Evolutionary conservation across 2,888 invertebrate species (phyloP), one percentile per base, ranked within the genome.

Genomic region (Trilocha varians): DNA sequence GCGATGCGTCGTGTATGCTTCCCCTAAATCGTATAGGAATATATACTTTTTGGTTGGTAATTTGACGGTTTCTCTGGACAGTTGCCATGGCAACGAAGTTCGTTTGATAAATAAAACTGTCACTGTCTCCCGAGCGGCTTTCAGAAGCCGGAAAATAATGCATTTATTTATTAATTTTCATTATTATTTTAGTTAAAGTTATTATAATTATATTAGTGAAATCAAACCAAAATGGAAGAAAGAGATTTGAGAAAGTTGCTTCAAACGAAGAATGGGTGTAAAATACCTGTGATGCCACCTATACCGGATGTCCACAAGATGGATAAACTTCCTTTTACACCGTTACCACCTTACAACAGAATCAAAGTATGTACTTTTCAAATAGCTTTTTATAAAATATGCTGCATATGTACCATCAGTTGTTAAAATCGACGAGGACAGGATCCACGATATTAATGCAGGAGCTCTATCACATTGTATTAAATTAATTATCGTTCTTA

Each of bases 191-290:
- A 25, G 11, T 25, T 25, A 11, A 9, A 11, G 8, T 6, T 25
- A 25, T 9, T 5, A 25, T 9, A 38, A 36, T 44, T 5, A 42
- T 43, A 38, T 40, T 54, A 41, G 44, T 9, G 40, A 38, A 34
- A n/a, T 33, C 34, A 18, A 36, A 42, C 34, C 39, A 33, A 49
- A 49, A 85, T 85, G 85, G 64, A 85, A 33, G 85, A 84, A 46
- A 72, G 80, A 17, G 82, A 86, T 35, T 45, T 86, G 16, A 67
- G 80, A 34, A 83, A 78, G 52, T 60, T 86, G 5, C 54, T 85
- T 47, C 70, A 67, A 44, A 79, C 85, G 37, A 86, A 83, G 61
- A 78, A 82, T 67, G 80, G 82, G 14, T 80, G 85, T 48, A 63
- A 75, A 15, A 58, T 85, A 6, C 86, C 85, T 5, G 50, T 52